Evolutionary conservation across 2,113 vertebrate genomes (phyloP), one percentile per base, ranked within the genome.

Genomic region (Apteryx mantelli): DNA sequence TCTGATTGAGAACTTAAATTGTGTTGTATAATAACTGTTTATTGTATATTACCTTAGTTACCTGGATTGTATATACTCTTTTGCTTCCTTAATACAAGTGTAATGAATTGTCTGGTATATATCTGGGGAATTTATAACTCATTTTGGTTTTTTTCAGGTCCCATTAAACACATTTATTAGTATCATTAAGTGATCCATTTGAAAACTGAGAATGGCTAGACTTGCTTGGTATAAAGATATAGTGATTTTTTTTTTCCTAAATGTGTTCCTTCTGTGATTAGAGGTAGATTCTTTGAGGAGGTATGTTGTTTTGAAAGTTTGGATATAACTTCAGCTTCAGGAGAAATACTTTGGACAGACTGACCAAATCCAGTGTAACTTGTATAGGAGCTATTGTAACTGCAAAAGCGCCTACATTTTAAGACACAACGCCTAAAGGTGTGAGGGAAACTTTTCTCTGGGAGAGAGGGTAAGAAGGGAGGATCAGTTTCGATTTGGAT

Each of bases 11-110:
- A 77, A 52, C 19, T 73, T 70, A 15, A 73, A 38, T 25, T 82
- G 65, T 69, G n/a, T n/a, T 80, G 25, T 76, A 56, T 80, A 85
- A 93, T 91, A 77, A 58, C 61, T 85, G 66, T 81, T 70, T 65
- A 13, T 88, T 12, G 3, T 50, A 26, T 82, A 22, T 70, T 46
- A 91, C 40, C 34, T 89, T 71, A 69, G 0, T 82, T 93, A 89
- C 63, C 19, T 93, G 89, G 84, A 82, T 93, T 95, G 85, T 79
- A 95, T 40, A 38, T 73, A 65, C 22, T 76, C 17, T 61, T 87
- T 87, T 93, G 20, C 12, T 79, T 80, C 93, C 80, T 63, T 42
- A 78, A 84, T 75, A 38, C 10, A 64, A 69, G 32, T 86, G 32
- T 82, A 82, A 87, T 82, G 46, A 95, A 71, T 53, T 56, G 25